These are phyloP conservation scores for Octopus bimaculoides DNA, from an alignment of 1,140 invertebrate genomes.

Conservation along the genomic window DNA sequence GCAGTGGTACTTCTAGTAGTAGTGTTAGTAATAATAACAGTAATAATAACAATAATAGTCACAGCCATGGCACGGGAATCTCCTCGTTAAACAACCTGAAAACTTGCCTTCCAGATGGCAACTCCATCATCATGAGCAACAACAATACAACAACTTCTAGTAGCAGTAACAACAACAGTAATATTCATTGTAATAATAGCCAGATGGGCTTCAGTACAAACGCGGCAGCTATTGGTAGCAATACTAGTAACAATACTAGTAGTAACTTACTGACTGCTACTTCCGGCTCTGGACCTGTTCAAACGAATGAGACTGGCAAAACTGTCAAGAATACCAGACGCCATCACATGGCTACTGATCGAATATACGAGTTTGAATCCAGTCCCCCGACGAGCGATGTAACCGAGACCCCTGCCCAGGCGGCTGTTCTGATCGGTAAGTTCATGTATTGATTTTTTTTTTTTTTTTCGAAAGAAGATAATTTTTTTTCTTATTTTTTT, in stretches of 20 bases:
- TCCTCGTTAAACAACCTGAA: neutral
- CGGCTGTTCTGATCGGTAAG: neutral
- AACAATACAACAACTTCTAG: neutral
- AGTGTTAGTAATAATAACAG: too few relatives aligned
- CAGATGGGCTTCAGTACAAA: neutral
- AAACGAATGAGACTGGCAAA: neutral
- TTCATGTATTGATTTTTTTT: neutral
- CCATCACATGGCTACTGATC: neutral
- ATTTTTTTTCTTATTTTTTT: neutral
- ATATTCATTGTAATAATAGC: neutral
- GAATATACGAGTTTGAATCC: constrained; percentile 6
- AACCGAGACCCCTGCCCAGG: neutral
- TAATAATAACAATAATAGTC: too few relatives aligned
- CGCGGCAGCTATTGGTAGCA: neutral
- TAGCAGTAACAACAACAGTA: neutral
- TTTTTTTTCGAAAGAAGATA: neutral
- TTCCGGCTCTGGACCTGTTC: neutral
- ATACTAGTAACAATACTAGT: neutral
- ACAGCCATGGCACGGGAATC: neutral
- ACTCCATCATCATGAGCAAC: neutral
- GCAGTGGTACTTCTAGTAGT: neutral
- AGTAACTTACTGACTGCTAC: neutral
- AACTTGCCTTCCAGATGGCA: neutral
- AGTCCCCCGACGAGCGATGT: neutral
- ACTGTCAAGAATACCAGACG: neutral